Evolutionary conservation across 2,888 invertebrate species (phyloP).

Genomic region (Cheilosia urbana): DNA sequence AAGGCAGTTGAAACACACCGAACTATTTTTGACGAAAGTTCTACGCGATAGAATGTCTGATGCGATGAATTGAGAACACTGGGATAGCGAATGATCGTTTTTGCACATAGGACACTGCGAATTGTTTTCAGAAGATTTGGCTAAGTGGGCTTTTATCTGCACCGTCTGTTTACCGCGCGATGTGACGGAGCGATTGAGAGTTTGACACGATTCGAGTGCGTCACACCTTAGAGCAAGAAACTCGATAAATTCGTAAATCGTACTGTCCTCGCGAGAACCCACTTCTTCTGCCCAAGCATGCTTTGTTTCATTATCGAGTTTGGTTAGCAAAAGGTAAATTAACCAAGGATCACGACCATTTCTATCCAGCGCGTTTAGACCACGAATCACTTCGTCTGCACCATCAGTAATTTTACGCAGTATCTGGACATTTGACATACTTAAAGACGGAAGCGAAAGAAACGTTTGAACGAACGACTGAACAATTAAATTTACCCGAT

Average conservation of each 20-base stretch:
- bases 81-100: too few relatives aligned
- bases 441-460: conserved; percentile 5
- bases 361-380: conserved; percentile 14
- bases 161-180: background rate
- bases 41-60: too few relatives aligned
- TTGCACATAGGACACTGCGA: conserved; percentile 5
- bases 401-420: conserved; percentile 13
- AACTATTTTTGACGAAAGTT: too few relatives aligned
- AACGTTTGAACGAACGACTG: conserved; percentile 19
- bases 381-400: conserved; percentile 22
- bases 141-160: conserved; percentile 16
- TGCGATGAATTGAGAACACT: too few relatives aligned
- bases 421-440: background rate
- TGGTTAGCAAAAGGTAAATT: conserved; percentile 7
- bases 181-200: background rate
- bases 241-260: background rate
- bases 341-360: conserved; percentile 25
- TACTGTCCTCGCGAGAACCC: background rate
- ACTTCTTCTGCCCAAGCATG: background rate
- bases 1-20: background rate
- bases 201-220: conserved; percentile 7
- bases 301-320: conserved; percentile 12
- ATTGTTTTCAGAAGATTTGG: conserved; percentile 4
- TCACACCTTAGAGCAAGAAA: background rate
- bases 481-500: conserved; percentile 19